Percentiles rank a stretch among this genome's conserved stretches.
Evolutionary conservation across 2,888 invertebrate genomes (phyloP).

Genomic region (Apotomis betuletana): DNA sequence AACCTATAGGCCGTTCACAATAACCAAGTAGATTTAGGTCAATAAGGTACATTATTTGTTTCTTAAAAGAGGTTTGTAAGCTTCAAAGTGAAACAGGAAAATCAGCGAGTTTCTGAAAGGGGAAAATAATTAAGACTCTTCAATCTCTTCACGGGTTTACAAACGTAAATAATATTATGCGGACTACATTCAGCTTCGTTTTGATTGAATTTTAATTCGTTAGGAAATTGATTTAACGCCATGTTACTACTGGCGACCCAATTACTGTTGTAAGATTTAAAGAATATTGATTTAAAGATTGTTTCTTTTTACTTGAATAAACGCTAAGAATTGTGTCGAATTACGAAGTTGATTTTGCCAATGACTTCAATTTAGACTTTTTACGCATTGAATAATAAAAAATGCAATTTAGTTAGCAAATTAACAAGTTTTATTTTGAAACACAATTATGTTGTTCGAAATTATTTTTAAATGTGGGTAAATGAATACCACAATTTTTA

Average conservation of each 20-base stretch:
- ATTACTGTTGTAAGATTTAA: conserved; percentile 50
- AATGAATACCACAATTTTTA: too few relatives aligned
- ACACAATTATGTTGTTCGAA: too few relatives aligned
- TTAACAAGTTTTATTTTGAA: too few relatives aligned
- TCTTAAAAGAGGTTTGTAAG: conserved; percentile 17
- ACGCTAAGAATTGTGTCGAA: neutral
- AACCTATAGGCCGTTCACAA: neutral
- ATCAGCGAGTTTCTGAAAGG: conserved; percentile 23
- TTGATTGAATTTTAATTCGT: conserved; percentile 36
- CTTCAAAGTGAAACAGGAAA: conserved; percentile 30
- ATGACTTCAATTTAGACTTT: too few relatives aligned
- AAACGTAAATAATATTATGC: conserved; percentile 25
- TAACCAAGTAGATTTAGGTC: conserved; percentile 5
- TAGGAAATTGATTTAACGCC: conserved; percentile 54
- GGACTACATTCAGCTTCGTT: conserved; percentile 15
- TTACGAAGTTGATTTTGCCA: neutral
- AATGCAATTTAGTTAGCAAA: too few relatives aligned
- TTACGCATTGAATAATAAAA: too few relatives aligned
- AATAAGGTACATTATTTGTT: conserved; percentile 19
- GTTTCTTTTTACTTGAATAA: conserved; percentile 44
- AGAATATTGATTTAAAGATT: conserved; percentile 26
- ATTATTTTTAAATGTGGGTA: too few relatives aligned
- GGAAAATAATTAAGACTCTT: conserved; percentile 30
- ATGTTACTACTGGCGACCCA: conserved; percentile 52
- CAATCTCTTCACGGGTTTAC: conserved; percentile 24